Evolutionary conservation across 2,888 invertebrate genomes (phyloP).

Genomic region (Hylaea fasciaria): DNA sequence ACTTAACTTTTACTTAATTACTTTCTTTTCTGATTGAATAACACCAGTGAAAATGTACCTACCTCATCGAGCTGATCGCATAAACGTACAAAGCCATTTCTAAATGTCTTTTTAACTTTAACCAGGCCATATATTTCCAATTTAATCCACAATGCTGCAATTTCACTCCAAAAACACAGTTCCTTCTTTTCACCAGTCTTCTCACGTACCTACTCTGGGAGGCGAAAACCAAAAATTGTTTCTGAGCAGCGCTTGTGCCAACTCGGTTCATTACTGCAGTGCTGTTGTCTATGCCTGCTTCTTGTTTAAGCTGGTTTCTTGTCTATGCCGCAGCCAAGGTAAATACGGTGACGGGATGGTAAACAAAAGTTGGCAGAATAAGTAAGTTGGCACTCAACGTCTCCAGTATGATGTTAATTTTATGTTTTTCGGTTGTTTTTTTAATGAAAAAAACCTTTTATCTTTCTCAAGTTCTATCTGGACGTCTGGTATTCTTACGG

Average conservation of each 20-base stretch:
- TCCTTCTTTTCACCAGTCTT: conserved; percentile 15
- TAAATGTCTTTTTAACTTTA: background rate
- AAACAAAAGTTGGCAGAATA: conserved; percentile 6
- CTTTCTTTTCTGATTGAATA: too few species aligned
- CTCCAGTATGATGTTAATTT: background rate
- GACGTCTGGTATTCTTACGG: too few species aligned
- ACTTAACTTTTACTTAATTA: too few species aligned
- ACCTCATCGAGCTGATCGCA: too few species aligned
- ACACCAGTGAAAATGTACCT: too few species aligned
- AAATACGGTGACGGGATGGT: conserved; percentile 14
- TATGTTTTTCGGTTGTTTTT: background rate
- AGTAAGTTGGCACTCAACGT: conserved; percentile 3
- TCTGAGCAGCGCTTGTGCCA: conserved; percentile 40
- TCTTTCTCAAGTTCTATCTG: too few species aligned
- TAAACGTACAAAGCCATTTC: too few species aligned
- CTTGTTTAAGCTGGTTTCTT: conserved; percentile 11
- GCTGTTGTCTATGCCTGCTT: conserved; percentile 12
- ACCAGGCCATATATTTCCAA: conserved; percentile 3
- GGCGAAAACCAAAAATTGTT: conserved; percentile 44
- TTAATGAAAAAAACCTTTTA: too few species aligned
- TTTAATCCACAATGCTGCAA: conserved; percentile 7
- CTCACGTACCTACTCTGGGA: conserved; percentile 41
- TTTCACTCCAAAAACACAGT: conserved; percentile 26
- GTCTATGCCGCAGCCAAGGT: conserved; percentile 17
- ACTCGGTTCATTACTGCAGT: conserved; percentile 41